Percentiles rank a stretch among this genome's conserved stretches.
These are phyloP conservation scores for Drosophila setifemur DNA, from an alignment of 1,140 invertebrate species.

Conservation along the genomic window DNA sequence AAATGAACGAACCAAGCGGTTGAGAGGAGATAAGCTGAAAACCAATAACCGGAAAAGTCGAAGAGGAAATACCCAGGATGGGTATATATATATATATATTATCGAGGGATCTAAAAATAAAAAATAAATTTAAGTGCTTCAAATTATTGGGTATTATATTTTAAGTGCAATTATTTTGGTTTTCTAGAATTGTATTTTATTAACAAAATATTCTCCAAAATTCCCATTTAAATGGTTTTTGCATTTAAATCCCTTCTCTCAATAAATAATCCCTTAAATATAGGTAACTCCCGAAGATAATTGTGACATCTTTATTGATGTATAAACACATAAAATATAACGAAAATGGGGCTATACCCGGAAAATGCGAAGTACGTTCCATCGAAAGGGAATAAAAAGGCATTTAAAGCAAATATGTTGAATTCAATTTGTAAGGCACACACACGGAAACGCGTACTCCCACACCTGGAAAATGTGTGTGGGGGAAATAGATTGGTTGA, in stretches of 20 bases:
- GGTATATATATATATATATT: neutral
- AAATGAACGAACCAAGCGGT: conserved; percentile 5
- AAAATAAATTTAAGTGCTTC: too few species aligned
- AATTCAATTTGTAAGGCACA: conserved; percentile 66
- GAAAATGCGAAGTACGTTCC: neutral
- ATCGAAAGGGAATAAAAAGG: conserved; percentile 30
- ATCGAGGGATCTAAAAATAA: too few species aligned
- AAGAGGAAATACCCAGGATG: neutral
- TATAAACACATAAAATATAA: neutral
- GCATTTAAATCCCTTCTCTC: too few species aligned
- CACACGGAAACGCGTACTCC: conserved; percentile 22
- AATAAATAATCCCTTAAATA: neutral
- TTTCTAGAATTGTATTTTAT: too few species aligned
- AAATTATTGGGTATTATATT: too few species aligned
- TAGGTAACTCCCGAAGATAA: too few species aligned
- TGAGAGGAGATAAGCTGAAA: neutral
- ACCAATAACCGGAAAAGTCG: neutral
- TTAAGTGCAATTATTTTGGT: too few species aligned
- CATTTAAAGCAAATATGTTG: conserved; percentile 71
- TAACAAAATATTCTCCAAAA: too few species aligned
- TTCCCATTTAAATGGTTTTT: too few species aligned
- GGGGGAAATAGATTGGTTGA: neutral
- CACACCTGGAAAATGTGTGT: conserved; percentile 17
- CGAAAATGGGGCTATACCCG: too few species aligned
- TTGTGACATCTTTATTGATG: too few species aligned